Conservation (phyloP, 2,113 vertebrate species). For the Leucosticte australis region DNA sequence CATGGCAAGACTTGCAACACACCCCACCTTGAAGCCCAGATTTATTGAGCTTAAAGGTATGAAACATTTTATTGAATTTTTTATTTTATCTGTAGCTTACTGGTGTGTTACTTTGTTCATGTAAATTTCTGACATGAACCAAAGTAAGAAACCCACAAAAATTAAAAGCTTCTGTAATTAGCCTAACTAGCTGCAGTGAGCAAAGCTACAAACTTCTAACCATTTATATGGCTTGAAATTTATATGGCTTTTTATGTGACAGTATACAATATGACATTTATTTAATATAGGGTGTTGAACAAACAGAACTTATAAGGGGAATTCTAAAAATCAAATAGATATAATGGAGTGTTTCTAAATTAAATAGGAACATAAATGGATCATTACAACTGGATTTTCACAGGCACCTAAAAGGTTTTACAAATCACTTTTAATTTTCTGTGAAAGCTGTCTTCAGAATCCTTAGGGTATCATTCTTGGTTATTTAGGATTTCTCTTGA, state of each 20-base stretch:
- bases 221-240: background rate
- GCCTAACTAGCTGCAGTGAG: background rate
- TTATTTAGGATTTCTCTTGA: background rate
- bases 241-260: background rate
- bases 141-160: background rate
- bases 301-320: background rate
- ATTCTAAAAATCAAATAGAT: background rate
- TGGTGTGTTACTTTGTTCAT: background rate
- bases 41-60: conserved; percentile 83
- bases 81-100: background rate
- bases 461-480: background rate
- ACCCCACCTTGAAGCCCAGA: conserved; percentile 85
- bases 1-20: conserved; percentile 83
- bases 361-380: background rate
- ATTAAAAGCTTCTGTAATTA: background rate
- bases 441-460: background rate
- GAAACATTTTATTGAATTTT: background rate
- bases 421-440: background rate
- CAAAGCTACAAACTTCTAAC: background rate
- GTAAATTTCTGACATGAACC: background rate
- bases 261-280: background rate
- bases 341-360: background rate
- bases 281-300: background rate
- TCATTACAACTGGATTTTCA: background rate
- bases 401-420: background rate